A percentile compares a stretch with the other conserved stretches of the same genome.
Conservation (phyloP, 2,888 invertebrate species). For the Polia nebulosa region DNA sequence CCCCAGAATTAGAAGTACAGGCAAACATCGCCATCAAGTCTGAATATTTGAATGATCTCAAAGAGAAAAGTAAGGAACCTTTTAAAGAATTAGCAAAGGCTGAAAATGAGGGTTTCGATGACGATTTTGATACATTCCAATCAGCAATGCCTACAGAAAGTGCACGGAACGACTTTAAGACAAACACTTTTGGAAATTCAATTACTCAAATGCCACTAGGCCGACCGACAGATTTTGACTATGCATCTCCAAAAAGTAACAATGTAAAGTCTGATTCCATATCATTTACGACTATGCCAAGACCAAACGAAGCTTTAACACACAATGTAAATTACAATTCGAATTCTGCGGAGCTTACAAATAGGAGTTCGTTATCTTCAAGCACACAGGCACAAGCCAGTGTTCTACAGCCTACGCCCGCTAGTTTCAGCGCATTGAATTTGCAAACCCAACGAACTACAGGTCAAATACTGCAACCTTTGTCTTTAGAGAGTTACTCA, state of each 20-base stretch:
- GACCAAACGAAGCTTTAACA: constrained; percentile 70
- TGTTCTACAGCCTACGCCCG: constrained; percentile 79
- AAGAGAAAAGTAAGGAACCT: constrained; percentile 43
- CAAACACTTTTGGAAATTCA: constrained; percentile 55
- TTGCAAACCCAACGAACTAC: constrained; percentile 76
- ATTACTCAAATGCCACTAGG: constrained; percentile 65
- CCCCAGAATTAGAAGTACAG: constrained; percentile 22
- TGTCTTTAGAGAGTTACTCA: constrained; percentile 88
- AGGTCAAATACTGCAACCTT: constrained; percentile 87
- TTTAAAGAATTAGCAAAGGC: constrained; percentile 43
- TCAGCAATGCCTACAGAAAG: constrained; percentile 78
- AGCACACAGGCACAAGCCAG: constrained; percentile 59
- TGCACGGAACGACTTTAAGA: constrained; percentile 58
- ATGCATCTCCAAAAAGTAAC: constrained; percentile 69
- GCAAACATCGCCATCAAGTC: constrained; percentile 14
- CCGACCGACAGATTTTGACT: constrained; percentile 67
- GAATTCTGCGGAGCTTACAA: constrained; percentile 61
- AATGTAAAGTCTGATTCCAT: constrained; percentile 76
- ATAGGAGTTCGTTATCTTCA: constrained; percentile 61
- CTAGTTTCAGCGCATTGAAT: constrained; percentile 62
- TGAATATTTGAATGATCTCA: constrained; percentile 39
- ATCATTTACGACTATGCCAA: constrained; percentile 71
- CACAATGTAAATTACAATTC: constrained; percentile 65
- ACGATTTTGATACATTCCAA: constrained; percentile 88
- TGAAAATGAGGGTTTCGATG: constrained; percentile 72